Evolutionary conservation across 92 coral and sea anemone genomes (phyloP).

Genomic region (Zoanthus solanderi): DNA sequence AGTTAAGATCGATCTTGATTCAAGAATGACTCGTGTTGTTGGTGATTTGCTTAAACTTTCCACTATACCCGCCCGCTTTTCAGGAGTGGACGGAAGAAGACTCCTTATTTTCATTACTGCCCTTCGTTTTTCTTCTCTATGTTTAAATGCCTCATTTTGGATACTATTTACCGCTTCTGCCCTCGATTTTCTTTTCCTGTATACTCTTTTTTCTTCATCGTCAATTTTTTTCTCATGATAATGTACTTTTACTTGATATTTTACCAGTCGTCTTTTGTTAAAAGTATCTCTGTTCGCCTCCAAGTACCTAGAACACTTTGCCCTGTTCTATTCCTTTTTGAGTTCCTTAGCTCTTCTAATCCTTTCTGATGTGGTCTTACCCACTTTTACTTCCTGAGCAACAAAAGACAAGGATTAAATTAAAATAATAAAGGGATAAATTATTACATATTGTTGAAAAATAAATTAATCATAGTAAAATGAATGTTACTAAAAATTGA

Average conservation of each 20-base stretch:
- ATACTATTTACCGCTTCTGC: not conserved
- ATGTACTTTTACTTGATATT: not conserved
- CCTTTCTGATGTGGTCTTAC: not conserved
- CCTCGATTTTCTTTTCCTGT: not conserved
- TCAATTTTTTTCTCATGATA: not conserved
- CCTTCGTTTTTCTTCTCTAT: constrained; percentile 21
- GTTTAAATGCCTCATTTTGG: not conserved
- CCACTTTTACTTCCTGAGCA: not conserved
- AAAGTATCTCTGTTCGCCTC: not conserved
- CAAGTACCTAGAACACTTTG: too few relatives aligned
- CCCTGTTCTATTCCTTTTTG: too few relatives aligned
- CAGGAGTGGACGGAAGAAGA: constrained; percentile 37
- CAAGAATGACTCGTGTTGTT: not conserved
- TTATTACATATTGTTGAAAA: too few relatives aligned
- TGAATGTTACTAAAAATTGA: too few relatives aligned
- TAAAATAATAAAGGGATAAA: too few relatives aligned
- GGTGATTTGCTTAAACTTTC: constrained; percentile 31
- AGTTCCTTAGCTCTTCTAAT: not conserved
- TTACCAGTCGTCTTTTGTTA: not conserved
- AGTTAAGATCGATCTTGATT: not conserved
- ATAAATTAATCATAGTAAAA: too few relatives aligned
- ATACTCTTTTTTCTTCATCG: constrained; percentile 2
- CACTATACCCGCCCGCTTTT: constrained; percentile 24
- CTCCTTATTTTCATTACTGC: constrained; percentile 16
- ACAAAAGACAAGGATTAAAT: not conserved